Base-by-base conservation (phyloP, 2,888 invertebrate genomes). In the Hetaerina titia region DNA sequence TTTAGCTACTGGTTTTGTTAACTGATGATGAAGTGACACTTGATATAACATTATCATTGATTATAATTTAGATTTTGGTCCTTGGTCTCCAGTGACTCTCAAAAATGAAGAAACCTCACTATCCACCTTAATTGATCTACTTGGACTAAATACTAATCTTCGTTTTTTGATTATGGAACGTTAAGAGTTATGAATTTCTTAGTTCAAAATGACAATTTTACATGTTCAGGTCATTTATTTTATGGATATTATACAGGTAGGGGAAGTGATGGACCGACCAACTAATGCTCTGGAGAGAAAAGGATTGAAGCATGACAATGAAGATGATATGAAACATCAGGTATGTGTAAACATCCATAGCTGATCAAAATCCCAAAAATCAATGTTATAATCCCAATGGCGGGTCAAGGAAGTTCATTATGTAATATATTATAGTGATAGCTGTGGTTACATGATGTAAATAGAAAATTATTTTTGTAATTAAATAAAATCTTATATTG, bases 301-400 rank as follows among this genome's bases (percentile, higher is more conserved):
- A 69, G 64, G 64, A 69, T 92, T n/a, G 11, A 92, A 69, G 56
- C 64, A 56, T 69, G 56, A 31, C 56, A 31, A 64, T 92, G 64
- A 69, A 69, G 92, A 92, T 22, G 92, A 69, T 17, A 22, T 22
- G 57, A 92, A 92, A 69, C 69, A 64, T 69, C 92, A 92, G 74
- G 92, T 92, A 92, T 31, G 31, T 31, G 58, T 17, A 2, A 2
- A n/a, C 22, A n/a, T n/a, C 69, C 1, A 13, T 69, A 13, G 15
- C 22, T 69, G n/a, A 19, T 69, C 7, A 1, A 22, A 19, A 69
- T 69, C 69, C 69, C 69, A 7, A 69, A 69, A 69, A 11, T 19
- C 22, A n/a, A 19, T 11, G 45, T 45, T 4, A 45, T 45, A 45
- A 45, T 45, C 45, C 45, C 45, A 45, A 45, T 45, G 45, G 4